These are phyloP conservation scores for Unio pictorum DNA, from an alignment of 2,888 invertebrate species.

Conservation along the genomic window DNA sequence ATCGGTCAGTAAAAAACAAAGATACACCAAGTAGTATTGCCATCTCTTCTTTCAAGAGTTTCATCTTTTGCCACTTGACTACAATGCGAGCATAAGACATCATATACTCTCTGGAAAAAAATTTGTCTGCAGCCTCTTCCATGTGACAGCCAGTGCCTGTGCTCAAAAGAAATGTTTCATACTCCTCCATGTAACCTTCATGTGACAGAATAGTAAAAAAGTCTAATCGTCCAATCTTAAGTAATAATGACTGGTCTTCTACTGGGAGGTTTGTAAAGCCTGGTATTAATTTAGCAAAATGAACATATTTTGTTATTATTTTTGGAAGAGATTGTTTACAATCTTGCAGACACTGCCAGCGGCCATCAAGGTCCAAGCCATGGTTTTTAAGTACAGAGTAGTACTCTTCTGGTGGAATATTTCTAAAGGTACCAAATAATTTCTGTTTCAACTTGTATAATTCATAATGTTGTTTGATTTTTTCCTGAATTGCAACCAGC, in stretches of 20 bases:
- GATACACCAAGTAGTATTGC: conserved; percentile 20
- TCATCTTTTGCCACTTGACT: conserved; percentile 19
- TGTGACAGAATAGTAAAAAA: conserved; percentile 30
- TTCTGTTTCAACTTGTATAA: conserved; percentile 16
- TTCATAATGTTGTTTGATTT: conserved; percentile 21
- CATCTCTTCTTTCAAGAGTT: conserved; percentile 21
- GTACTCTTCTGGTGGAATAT: conserved; percentile 28
- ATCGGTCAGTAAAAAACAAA: conserved; percentile 21
- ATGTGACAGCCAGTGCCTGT: conserved; percentile 21
- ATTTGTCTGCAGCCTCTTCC: conserved; percentile 22
- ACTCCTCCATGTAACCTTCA: conserved; percentile 18
- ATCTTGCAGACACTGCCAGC: conserved; percentile 18
- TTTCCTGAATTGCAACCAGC: conserved; percentile 14
- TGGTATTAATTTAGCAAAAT: conserved; percentile 32
- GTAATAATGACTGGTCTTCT: conserved; percentile 24
- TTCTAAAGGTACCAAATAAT: conserved; percentile 24
- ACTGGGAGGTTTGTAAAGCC: conserved; percentile 22
- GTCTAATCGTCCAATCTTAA: conserved; percentile 24
- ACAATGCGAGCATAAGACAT: conserved; percentile 10
- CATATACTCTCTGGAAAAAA: conserved; percentile 14
- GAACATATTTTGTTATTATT: conserved; percentile 22
- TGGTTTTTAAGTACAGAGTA: conserved; percentile 19
- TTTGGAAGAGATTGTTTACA: conserved; percentile 16
- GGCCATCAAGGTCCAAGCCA: conserved; percentile 32
- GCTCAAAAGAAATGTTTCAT: conserved; percentile 10